A percentile compares a stretch with the other conserved stretches of the same genome.
Conservation (phyloP, 2,113 vertebrate species). For the Alosa alosa region DNA sequence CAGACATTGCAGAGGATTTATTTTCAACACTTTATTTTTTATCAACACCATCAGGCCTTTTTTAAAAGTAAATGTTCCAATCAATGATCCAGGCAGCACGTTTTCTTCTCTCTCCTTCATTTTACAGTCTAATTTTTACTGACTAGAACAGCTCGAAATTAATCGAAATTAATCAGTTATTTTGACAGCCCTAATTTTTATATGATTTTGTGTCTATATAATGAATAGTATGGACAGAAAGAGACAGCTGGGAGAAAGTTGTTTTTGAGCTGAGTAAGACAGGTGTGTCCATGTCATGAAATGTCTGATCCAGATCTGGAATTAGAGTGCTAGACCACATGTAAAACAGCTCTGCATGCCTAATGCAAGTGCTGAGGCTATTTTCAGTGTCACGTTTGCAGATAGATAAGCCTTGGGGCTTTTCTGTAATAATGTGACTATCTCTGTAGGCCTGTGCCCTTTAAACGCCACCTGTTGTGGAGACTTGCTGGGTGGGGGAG, state of each 20-base stretch:
- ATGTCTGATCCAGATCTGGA: background rate
- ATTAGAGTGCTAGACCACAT: background rate
- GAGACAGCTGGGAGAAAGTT: background rate
- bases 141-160: too few relatives aligned
- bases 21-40: too few relatives aligned
- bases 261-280: background rate
- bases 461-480: slow-evolving; percentile 59
- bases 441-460: slow-evolving; percentile 57
- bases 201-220: background rate
- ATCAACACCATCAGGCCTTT: too few relatives aligned
- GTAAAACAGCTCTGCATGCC: background rate
- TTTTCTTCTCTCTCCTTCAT: too few relatives aligned
- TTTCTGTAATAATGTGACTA: background rate
- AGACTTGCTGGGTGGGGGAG: slow-evolving; percentile 60
- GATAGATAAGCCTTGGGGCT: background rate
- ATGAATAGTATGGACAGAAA: background rate
- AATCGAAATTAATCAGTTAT: too few relatives aligned
- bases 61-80: too few relatives aligned
- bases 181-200: background rate
- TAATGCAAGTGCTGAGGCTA: background rate
- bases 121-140: too few relatives aligned
- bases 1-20: too few relatives aligned
- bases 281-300: background rate
- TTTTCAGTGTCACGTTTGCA: background rate
- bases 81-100: too few relatives aligned